These are phyloP conservation scores for Drosophila tani DNA, from an alignment of 1,140 invertebrate species.

Conservation along the genomic window DNA sequence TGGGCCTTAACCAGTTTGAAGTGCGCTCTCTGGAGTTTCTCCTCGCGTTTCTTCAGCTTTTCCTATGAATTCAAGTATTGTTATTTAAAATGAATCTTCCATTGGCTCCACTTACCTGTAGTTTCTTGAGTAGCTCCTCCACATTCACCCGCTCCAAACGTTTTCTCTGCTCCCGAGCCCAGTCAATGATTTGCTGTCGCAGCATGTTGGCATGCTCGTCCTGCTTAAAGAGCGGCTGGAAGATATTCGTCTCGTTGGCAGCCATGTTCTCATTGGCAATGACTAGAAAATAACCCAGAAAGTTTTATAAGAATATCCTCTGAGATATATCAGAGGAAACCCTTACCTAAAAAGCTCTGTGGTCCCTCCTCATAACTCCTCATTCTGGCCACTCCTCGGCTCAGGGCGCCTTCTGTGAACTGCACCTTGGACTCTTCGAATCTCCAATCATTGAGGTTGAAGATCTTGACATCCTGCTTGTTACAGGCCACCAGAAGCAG, in stretches of 20 bases:
- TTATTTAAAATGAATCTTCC: not conserved
- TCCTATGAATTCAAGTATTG: too few species aligned
- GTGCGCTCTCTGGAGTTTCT: slow-evolving; percentile 8
- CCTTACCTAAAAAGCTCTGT: slow-evolving; percentile 65
- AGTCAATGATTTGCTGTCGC: slow-evolving; percentile 78
- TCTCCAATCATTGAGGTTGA: slow-evolving; percentile 85
- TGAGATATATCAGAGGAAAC: accelerated
- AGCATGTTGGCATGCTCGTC: slow-evolving; percentile 76
- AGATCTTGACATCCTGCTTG: slow-evolving; percentile 84
- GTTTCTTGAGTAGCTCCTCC: slow-evolving; percentile 36
- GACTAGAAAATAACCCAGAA: slow-evolving; percentile 25
- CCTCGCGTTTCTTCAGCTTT: slow-evolving; percentile 34
- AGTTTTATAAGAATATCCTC: accelerated
- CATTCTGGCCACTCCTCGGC: slow-evolving; percentile 78
- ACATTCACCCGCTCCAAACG: slow-evolving; percentile 59
- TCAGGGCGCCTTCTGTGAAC: slow-evolving; percentile 78
- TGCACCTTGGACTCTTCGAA: slow-evolving; percentile 84
- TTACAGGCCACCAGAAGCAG: slow-evolving; percentile 81
- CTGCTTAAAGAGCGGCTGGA: slow-evolving; percentile 76
- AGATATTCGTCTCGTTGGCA: slow-evolving; percentile 80
- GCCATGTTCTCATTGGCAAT: slow-evolving; percentile 80
- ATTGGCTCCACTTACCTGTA: slow-evolving; percentile 30
- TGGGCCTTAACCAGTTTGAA: slow-evolving; percentile 63
- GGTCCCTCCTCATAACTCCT: slow-evolving; percentile 70
- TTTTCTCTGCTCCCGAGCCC: slow-evolving; percentile 59